Conservation (phyloP, 2,888 invertebrate genomes). For the Orthonevra nobilis region DNA sequence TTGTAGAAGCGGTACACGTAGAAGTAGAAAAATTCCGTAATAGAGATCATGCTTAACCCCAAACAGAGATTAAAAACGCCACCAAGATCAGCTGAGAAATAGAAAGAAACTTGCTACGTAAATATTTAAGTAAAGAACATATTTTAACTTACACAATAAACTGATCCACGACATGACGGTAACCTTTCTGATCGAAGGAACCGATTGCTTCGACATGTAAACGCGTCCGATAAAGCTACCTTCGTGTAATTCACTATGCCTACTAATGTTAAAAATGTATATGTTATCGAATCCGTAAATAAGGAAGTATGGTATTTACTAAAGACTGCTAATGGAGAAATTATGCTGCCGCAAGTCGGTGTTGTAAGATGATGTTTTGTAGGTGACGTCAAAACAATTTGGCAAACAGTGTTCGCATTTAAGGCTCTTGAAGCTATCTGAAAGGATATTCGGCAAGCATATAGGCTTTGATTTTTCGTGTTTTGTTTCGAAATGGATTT, state of each 20-base stretch:
- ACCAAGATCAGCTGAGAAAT: conserved; percentile 77
- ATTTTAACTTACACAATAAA: conserved; percentile 74
- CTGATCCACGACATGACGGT: conserved; percentile 79
- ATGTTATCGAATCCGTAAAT: not conserved
- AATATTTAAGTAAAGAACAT: too few relatives aligned
- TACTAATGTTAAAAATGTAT: conserved; percentile 75
- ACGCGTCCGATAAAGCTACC: conserved; percentile 77
- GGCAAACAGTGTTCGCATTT: conserved; percentile 78
- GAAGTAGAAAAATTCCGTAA: conserved; percentile 78
- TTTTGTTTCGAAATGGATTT: too few relatives aligned
- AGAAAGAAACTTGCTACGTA: too few relatives aligned
- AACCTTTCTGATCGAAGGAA: conserved; percentile 77
- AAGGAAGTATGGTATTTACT: conserved; percentile 77
- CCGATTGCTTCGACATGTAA: conserved; percentile 78
- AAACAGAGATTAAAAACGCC: conserved; percentile 79
- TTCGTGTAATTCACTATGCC: conserved; percentile 68
- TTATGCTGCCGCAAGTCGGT: conserved; percentile 77
- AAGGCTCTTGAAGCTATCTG: conserved; percentile 77
- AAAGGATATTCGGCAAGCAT: conserved; percentile 33
- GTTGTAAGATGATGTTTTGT: conserved; percentile 76
- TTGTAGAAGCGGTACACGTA: conserved; percentile 75
- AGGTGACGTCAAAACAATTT: conserved; percentile 79
- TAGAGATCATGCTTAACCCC: conserved; percentile 78
- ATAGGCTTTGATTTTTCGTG: too few relatives aligned
- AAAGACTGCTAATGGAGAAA: conserved; percentile 76